These are phyloP conservation scores for Falco berigora DNA, from an alignment of 2,797 vertebrate genomes.

Conservation along the genomic window DNA sequence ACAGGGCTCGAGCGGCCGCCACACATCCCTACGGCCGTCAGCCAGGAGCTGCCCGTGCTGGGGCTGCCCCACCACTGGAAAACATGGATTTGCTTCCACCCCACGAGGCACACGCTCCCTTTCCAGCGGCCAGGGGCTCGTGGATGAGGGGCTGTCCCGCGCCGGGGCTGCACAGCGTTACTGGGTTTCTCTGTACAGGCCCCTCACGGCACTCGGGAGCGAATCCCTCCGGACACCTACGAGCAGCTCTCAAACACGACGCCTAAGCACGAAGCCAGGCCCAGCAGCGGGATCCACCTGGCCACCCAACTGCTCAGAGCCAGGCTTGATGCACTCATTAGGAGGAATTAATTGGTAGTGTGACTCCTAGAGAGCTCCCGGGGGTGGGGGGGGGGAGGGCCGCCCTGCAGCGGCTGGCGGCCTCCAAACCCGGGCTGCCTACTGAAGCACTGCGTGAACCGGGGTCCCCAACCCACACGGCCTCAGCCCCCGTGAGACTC, in stretches of 20 bases:
- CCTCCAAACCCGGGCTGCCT: neutral
- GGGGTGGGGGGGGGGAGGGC: neutral
- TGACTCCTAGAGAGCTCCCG: neutral
- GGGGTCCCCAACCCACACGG: too few species aligned
- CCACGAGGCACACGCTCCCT: neutral
- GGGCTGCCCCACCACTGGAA: rapidly evolving
- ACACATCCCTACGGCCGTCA: rapidly evolving
- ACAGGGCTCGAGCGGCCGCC: rapidly evolving
- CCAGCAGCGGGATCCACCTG: rapidly evolving
- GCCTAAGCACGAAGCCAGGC: neutral
- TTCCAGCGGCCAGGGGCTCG: neutral
- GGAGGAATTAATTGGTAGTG: neutral
- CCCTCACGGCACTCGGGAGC: rapidly evolving
- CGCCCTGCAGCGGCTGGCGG: rapidly evolving
- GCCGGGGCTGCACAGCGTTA: neutral
- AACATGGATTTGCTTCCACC: rapidly evolving
- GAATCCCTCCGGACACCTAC: rapidly evolving
- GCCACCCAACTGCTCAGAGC: rapidly evolving
- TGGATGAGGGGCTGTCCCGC: rapidly evolving
- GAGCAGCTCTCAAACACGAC: neutral
- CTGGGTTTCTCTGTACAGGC: rapidly evolving
- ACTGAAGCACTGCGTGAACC: rapidly evolving
- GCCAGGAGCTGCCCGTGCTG: rapidly evolving
- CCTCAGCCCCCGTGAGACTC: rapidly evolving
- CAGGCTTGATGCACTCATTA: neutral